These are phyloP conservation scores for Mercenaria mercenaria DNA, from an alignment of 1,140 invertebrate genomes.

Conservation along the genomic window DNA sequence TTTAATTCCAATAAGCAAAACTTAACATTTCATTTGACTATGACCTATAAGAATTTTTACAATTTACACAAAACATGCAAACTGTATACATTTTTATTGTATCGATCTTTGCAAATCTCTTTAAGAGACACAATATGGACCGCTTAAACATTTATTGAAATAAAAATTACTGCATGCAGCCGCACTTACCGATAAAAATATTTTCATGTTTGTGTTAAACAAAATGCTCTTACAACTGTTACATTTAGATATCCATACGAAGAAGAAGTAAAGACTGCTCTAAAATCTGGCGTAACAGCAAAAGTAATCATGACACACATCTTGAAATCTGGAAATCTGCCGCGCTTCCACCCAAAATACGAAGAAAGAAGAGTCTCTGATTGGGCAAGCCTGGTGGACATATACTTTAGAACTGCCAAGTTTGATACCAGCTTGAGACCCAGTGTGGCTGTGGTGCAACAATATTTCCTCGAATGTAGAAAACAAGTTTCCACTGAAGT, in stretches of 20 bases:
- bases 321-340: constrained; percentile 12
- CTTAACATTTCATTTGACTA: no score
- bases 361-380: neutral
- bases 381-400: constrained; percentile 14
- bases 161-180: neutral
- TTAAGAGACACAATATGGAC: no score
- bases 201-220: neutral
- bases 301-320: constrained; percentile 8
- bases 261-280: constrained; percentile 15
- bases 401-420: constrained; percentile 12
- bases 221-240: neutral
- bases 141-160: no score
- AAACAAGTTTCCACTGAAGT: constrained; percentile 7
- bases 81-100: no score
- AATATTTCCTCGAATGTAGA: constrained; percentile 5
- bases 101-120: no score
- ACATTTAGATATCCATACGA: neutral
- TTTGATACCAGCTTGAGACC: constrained; percentile 13
- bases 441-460: constrained; percentile 1
- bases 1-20: neutral
- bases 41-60: no score
- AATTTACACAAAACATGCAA: no score
- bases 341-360: constrained; percentile 6
- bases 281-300: constrained; percentile 7
- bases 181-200: neutral